Evolutionary conservation across 2,113 vertebrate species (phyloP).

Genomic region (Bambusicola thoracicus): DNA sequence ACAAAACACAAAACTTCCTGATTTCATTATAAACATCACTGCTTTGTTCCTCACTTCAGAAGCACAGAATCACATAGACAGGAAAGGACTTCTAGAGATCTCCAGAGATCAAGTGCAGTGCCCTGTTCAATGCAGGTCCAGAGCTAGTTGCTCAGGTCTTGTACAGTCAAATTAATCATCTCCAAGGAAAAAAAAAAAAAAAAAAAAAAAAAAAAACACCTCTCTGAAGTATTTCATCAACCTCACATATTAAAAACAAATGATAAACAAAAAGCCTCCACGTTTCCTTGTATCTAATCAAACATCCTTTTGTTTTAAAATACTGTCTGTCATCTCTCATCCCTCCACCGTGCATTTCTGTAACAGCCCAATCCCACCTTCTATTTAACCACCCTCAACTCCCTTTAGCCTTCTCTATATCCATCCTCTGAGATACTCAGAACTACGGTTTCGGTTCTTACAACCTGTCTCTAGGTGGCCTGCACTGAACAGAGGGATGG

Average conservation of each 20-base stretch:
- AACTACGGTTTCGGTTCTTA: not conserved
- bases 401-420: accelerated
- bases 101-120: not conserved
- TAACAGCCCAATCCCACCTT: not conserved
- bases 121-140: not conserved
- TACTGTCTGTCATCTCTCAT: not conserved
- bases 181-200: not conserved
- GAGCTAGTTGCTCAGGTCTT: not conserved
- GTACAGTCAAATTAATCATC: not conserved
- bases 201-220: too few species aligned
- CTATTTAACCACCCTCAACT: not conserved
- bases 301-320: not conserved
- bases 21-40: not conserved
- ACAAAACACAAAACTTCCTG: not conserved
- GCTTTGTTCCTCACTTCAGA: not conserved
- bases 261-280: not conserved
- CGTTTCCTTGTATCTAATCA: not conserved
- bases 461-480: not conserved
- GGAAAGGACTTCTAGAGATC: not conserved
- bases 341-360: not conserved
- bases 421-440: not conserved
- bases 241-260: not conserved
- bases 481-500: accelerated
- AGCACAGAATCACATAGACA: not conserved
- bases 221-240: not conserved